Evolutionary conservation across 2,888 invertebrate genomes (phyloP).

Genomic region (Calliphora vomitoria): DNA sequence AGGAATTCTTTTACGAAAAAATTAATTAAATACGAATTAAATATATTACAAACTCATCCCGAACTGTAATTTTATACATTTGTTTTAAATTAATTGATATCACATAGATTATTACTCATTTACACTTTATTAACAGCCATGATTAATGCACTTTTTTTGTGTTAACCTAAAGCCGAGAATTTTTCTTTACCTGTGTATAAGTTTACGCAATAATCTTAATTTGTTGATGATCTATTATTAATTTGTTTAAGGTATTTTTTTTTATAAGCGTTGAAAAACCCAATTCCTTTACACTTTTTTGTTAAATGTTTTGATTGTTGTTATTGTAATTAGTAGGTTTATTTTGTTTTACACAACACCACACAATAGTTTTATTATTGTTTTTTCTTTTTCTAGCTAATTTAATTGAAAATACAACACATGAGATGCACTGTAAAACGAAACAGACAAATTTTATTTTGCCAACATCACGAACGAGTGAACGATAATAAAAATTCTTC

Average conservation of each 20-base stretch:
- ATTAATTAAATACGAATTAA: not conserved
- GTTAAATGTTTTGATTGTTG: constrained; percentile 53
- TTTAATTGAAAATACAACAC: constrained; percentile 77
- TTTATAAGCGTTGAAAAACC: not conserved
- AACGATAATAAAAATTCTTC: constrained; percentile 54
- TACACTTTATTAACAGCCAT: too few relatives aligned
- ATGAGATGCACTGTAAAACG: constrained; percentile 72
- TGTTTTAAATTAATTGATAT: too few relatives aligned
- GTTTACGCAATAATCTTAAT: constrained; percentile 59
- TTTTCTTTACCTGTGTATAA: not conserved
- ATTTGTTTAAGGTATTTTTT: not conserved
- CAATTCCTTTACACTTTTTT: constrained; percentile 63
- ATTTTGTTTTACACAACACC: constrained; percentile 77
- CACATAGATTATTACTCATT: not conserved
- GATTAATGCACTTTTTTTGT: not conserved
- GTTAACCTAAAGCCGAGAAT: not conserved
- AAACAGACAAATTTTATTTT: constrained; percentile 58
- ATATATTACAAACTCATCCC: not conserved
- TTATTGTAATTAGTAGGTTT: constrained; percentile 67
- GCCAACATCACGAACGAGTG: constrained; percentile 60
- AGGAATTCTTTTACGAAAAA: not conserved
- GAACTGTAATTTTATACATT: not conserved
- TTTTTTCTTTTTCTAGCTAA: constrained; percentile 83
- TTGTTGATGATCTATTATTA: not conserved
- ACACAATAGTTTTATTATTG: constrained; percentile 78